Conservation (phyloP, 2,888 invertebrate species). For the Agrochola macilenta region DNA sequence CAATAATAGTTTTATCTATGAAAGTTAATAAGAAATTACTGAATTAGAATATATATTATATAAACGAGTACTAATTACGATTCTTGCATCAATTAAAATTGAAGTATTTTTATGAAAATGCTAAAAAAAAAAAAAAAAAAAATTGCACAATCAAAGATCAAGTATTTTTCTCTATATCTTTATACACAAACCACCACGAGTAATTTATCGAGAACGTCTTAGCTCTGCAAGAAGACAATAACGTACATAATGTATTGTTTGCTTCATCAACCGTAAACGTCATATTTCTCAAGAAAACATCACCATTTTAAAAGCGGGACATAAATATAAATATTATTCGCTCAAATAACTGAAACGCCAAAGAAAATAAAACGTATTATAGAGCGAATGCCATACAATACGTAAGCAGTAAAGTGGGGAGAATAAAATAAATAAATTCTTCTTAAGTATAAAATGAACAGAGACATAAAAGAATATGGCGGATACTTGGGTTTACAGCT, state of each 20-base stretch:
- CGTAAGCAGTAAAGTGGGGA: slow-evolving; percentile 40
- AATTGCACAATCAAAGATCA: neutral
- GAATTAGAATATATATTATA: too few relatives aligned
- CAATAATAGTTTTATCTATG: neutral
- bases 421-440: slow-evolving; percentile 45
- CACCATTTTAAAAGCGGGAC: slow-evolving; percentile 13
- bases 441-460: slow-evolving; percentile 32
- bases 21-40: too few relatives aligned
- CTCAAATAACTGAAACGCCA: slow-evolving; percentile 33
- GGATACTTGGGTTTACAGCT: slow-evolving; percentile 16
- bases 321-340: slow-evolving; percentile 26
- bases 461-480: slow-evolving; percentile 37
- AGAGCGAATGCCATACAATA: slow-evolving; percentile 34
- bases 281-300: slow-evolving; percentile 6
- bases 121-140: neutral
- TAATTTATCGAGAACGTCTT: neutral
- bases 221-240: neutral
- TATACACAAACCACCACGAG: neutral
- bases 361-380: slow-evolving; percentile 41
- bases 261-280: neutral
- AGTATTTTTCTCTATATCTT: neutral
- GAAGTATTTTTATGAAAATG: neutral
- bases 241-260: neutral
- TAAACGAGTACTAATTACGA: too few relatives aligned
- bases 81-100: neutral